Percentiles rank a stretch among this genome's conserved stretches.
Evolutionary conservation across 1,140 invertebrate genomes (phyloP).

Genomic region (Mya arenaria): DNA sequence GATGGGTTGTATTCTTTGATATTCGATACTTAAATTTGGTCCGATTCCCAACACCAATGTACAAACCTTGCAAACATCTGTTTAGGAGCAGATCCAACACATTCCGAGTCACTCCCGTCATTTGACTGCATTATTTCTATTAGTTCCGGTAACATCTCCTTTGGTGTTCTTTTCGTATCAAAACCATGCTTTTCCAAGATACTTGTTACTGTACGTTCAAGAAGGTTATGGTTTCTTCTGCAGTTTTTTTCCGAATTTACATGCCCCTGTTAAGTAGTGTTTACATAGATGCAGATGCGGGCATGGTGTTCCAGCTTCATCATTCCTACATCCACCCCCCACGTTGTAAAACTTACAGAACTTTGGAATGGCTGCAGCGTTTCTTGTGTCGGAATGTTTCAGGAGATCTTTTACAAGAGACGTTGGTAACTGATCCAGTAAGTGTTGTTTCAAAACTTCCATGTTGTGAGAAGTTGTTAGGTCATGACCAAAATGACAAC

Average conservation of each 20-base stretch:
- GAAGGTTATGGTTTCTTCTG: conserved; percentile 31
- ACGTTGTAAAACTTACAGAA: conserved; percentile 44
- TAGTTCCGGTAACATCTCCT: conserved; percentile 34
- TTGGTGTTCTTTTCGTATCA: conserved; percentile 12
- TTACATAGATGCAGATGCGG: conserved; percentile 41
- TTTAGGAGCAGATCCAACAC: background rate
- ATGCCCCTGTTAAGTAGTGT: conserved; percentile 14
- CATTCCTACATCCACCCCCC: conserved; percentile 6
- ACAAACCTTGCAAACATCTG: background rate
- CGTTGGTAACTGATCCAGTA: background rate
- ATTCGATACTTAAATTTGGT: too few species aligned
- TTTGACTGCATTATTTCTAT: background rate
- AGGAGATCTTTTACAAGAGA: conserved; percentile 1
- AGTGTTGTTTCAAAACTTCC: conserved; percentile 16
- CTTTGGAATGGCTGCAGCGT: background rate
- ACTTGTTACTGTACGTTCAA: background rate
- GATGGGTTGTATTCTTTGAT: too few species aligned
- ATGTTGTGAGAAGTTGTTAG: conserved; percentile 35
- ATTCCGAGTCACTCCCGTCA: conserved; percentile 1
- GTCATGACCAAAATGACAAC: conserved; percentile 39
- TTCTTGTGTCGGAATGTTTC: background rate
- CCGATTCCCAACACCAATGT: too few species aligned
- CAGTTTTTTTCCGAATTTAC: conserved; percentile 25
- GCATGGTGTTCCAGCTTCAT: background rate
- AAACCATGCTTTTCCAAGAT: conserved; percentile 39